Evolutionary conservation across 2,888 invertebrate genomes (phyloP).

Genomic region (Creontiades dilutus): DNA sequence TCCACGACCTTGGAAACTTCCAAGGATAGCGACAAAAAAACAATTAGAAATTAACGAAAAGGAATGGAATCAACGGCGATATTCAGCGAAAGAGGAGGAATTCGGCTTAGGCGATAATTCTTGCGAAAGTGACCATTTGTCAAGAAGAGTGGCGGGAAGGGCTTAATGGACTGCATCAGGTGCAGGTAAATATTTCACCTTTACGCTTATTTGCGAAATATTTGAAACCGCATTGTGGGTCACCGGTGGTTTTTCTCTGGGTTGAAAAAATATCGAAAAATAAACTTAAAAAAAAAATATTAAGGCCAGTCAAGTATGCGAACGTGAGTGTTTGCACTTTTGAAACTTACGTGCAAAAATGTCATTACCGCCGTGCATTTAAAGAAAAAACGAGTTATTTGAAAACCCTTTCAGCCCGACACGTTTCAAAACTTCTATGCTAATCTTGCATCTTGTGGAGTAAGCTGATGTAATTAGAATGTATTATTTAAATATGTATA

Average conservation of each 20-base stretch:
- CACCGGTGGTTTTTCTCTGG: not conserved
- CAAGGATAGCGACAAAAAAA: no score
- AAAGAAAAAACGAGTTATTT: not conserved
- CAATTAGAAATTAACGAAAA: not conserved
- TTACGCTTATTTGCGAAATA: not conserved
- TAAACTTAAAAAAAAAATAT: not conserved
- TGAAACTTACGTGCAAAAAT: conserved; percentile 38
- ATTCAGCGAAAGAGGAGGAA: not conserved
- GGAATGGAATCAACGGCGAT: not conserved
- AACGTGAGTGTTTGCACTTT: conserved; percentile 7
- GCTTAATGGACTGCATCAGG: conserved; percentile 35
- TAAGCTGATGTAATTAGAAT: not conserved
- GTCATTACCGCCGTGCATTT: not conserved
- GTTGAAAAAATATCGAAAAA: not conserved
- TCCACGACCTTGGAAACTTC: no score
- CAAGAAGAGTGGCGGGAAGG: conserved; percentile 19
- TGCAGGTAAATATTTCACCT: not conserved
- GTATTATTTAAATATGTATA: no score
- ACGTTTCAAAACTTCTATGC: not conserved
- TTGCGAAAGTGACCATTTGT: conserved; percentile 43
- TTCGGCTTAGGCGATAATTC: conserved; percentile 9
- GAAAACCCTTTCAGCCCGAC: not conserved
- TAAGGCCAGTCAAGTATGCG: not conserved
- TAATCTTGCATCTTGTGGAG: no score
- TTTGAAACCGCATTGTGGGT: not conserved